Base-by-base conservation (phyloP, 2,888 invertebrate species). In the Tupiocoris notatus region DNA sequence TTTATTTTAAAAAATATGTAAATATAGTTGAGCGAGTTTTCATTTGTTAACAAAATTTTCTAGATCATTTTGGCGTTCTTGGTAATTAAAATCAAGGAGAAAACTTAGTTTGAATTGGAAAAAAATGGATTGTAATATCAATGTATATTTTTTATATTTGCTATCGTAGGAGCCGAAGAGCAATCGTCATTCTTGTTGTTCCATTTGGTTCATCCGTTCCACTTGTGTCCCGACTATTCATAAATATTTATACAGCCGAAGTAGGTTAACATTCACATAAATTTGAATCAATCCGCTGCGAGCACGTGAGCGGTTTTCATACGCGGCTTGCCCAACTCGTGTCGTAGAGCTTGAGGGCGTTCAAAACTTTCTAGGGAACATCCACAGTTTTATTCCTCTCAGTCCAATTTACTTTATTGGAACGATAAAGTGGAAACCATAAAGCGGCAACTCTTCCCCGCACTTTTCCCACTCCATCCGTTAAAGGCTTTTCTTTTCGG, bases 351-450 rank as follows among this genome's bases (percentile, higher is more conserved):
- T 39, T 3, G 3, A 12, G 39, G 3, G 39, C 39, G 39, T 12
- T 39, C 39, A 39, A 39, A 39, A 39, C 39, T 39, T 39, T 3
- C 39, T 3, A 39, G 39, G 39, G 39, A 39, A 39, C 6, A 7
- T 39, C 39, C 39, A 39, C 39, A 3, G 12, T 39, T 39, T 39
- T 39, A 39, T 39, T 39, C 17, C 65, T 17, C 64, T 56, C 56
- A 18, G 67, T 57, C 56, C 67, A 67, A 67, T 67, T 67, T 67
- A 67, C 67, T 67, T 56, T 67, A 67, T 67, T 67, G 56, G 18
- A 39, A 67, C 56, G 57, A 67, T 67, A 67, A 67, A 67, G 67
- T 67, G 67, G 67, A 22, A 22, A 57, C 67, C 57, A 67, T 67
- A 67, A 67, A 67, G 65, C 67, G 56, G 67, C 39, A 39, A 39